These are phyloP conservation scores for Chymomyza costata DNA, from an alignment of 1,140 invertebrate species.

Conservation along the genomic window DNA sequence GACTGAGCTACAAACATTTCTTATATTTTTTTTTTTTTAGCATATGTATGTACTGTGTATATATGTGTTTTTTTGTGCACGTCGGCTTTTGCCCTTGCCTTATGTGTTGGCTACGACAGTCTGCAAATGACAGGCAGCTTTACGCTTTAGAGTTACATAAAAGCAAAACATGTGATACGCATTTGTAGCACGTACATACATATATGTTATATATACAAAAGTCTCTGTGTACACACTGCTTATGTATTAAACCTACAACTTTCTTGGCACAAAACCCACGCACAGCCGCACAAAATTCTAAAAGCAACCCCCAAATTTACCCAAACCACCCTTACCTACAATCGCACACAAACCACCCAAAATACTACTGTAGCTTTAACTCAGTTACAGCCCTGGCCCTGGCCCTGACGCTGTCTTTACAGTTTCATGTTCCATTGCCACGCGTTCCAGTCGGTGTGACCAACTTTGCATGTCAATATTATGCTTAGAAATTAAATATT, in stretches of 20 bases:
- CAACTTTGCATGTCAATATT: not conserved
- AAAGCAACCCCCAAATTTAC: slow-evolving; percentile 35
- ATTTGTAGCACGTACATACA: slow-evolving; percentile 23
- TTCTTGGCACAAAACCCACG: slow-evolving; percentile 59
- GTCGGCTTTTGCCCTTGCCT: slow-evolving; percentile 42
- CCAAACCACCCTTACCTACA: slow-evolving; percentile 10
- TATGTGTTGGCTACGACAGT: slow-evolving; percentile 8
- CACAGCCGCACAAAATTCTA: slow-evolving; percentile 33
- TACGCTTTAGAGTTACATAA: slow-evolving; percentile 56
- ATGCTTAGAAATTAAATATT: slow-evolving; percentile 3
- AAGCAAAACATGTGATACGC: slow-evolving; percentile 60
- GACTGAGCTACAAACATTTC: slow-evolving; percentile 28
- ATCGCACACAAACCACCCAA: slow-evolving; percentile 54
- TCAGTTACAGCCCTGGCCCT: slow-evolving; percentile 14
- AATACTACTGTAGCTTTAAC: slow-evolving; percentile 6
- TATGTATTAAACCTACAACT: slow-evolving; percentile 27
- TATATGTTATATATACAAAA: slow-evolving; percentile 26
- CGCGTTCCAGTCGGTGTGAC: slow-evolving; percentile 25
- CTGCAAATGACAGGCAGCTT: slow-evolving; percentile 71
- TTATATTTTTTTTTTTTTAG: too few species aligned
- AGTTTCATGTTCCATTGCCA: slow-evolving; percentile 42
- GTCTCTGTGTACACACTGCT: slow-evolving; percentile 3
- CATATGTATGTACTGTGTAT: too few species aligned
- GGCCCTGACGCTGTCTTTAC: not conserved
- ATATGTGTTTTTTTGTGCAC: too few species aligned